These are phyloP conservation scores for Ochropleura plecta DNA, from an alignment of 2,888 invertebrate species.

Conservation along the genomic window DNA sequence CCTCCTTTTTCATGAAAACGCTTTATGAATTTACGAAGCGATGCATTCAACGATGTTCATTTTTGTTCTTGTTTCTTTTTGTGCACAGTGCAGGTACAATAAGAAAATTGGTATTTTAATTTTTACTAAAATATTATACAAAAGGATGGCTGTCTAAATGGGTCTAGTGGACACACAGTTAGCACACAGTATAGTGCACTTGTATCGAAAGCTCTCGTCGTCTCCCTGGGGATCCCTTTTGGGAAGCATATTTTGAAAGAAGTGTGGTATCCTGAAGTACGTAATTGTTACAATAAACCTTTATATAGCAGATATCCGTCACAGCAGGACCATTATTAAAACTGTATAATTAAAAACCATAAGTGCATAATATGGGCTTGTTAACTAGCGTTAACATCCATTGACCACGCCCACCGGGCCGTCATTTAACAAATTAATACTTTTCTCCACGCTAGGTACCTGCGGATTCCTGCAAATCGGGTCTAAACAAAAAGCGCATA, in stretches of 20 bases:
- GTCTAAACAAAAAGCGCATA: constrained; percentile 86
- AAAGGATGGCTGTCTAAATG: no score
- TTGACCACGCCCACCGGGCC: constrained; percentile 76
- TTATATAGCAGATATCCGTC: constrained; percentile 20
- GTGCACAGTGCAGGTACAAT: neutral
- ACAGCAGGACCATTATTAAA: constrained; percentile 22
- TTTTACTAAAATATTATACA: neutral
- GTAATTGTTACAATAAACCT: constrained; percentile 19
- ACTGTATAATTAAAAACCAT: constrained; percentile 10
- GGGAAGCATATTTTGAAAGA: constrained; percentile 6
- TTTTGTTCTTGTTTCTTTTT: neutral
- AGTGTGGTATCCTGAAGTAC: constrained; percentile 17
- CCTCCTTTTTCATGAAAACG: neutral
- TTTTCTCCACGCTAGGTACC: constrained; percentile 81
- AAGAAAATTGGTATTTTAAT: constrained; percentile 1
- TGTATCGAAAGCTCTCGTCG: neutral
- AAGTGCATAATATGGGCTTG: constrained; percentile 44
- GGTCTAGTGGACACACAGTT: neutral
- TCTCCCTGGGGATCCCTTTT: constrained; percentile 4
- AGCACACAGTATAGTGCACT: constrained; percentile 17
- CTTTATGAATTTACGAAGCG: neutral
- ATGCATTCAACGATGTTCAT: neutral
- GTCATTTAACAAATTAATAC: constrained; percentile 84
- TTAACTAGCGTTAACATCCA: constrained; percentile 69
- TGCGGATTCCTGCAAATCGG: constrained; percentile 87